Evolutionary conservation across 2,113 vertebrate genomes (phyloP).

Genomic region (Urocolius indicus): DNA sequence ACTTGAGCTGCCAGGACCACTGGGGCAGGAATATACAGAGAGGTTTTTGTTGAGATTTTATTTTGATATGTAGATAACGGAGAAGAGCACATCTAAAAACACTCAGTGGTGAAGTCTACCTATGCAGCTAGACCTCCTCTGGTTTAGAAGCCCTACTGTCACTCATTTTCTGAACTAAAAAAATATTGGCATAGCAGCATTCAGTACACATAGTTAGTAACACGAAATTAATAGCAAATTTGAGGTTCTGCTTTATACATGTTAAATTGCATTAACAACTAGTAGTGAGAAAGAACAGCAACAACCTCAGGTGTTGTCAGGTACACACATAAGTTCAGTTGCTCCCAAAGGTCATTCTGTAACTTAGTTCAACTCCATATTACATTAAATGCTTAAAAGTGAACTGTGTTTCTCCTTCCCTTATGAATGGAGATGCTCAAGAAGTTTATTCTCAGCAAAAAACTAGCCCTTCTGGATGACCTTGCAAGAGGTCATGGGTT

Average conservation of each 20-base stretch:
- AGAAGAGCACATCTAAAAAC: background rate
- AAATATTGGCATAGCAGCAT: background rate
- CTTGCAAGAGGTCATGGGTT: fast-evolving
- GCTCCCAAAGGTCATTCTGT: background rate
- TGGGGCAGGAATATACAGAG: background rate
- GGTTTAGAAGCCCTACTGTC: background rate
- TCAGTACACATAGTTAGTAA: background rate
- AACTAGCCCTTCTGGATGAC: background rate
- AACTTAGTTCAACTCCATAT: background rate
- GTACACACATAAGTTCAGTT: background rate
- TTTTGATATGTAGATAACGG: background rate
- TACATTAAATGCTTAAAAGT: background rate
- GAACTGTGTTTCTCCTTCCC: background rate
- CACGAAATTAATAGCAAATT: background rate
- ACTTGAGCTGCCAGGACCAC: background rate
- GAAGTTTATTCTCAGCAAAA: background rate
- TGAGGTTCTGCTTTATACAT: background rate
- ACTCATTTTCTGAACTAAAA: background rate
- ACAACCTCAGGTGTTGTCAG: background rate
- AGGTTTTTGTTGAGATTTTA: background rate
- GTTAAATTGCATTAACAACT: background rate
- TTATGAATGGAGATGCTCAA: background rate
- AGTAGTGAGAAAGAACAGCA: background rate
- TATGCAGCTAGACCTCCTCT: background rate
- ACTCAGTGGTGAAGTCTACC: background rate